These are phyloP conservation scores for Bugulina stolonifera DNA, from an alignment of 2,888 invertebrate species.

Conservation along the genomic window DNA sequence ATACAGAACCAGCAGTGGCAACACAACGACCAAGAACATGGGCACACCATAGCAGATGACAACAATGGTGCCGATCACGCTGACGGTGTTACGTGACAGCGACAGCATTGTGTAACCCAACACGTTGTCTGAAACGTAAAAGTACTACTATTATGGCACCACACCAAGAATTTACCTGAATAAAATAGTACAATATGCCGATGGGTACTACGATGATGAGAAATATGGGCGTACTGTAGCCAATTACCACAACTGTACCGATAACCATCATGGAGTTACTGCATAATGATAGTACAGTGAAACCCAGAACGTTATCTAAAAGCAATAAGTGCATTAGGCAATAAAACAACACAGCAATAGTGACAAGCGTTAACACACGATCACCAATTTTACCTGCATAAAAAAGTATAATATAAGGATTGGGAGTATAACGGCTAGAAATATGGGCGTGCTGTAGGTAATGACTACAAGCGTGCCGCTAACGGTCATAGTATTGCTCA, in stretches of 20 bases:
- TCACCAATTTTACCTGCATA: too few species aligned
- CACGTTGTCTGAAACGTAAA: neutral
- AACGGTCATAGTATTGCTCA: too few species aligned
- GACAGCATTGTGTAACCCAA: neutral
- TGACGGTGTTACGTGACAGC: neutral
- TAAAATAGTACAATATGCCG: constrained; percentile 35
- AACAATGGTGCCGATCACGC: constrained; percentile 32
- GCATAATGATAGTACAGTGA: constrained; percentile 13
- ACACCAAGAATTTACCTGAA: too few species aligned
- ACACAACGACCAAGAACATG: neutral
- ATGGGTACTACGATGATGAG: constrained; percentile 36
- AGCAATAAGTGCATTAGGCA: too few species aligned
- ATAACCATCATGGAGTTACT: constrained; percentile 31
- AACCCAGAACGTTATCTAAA: constrained; percentile 21
- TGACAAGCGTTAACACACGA: too few species aligned
- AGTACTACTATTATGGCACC: too few species aligned
- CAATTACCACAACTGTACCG: constrained; percentile 36
- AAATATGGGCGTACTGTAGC: constrained; percentile 36
- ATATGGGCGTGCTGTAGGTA: too few species aligned
- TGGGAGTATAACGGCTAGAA: too few species aligned
- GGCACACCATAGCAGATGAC: constrained; percentile 16
- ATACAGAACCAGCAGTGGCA: constrained; percentile 37
- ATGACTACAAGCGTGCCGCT: too few species aligned
- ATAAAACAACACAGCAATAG: too few species aligned
- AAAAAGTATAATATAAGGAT: too few species aligned